phyloP scores from a whole-genome alignment of 2,797 vertebrate species.

The Cuculus canorus region DNA sequence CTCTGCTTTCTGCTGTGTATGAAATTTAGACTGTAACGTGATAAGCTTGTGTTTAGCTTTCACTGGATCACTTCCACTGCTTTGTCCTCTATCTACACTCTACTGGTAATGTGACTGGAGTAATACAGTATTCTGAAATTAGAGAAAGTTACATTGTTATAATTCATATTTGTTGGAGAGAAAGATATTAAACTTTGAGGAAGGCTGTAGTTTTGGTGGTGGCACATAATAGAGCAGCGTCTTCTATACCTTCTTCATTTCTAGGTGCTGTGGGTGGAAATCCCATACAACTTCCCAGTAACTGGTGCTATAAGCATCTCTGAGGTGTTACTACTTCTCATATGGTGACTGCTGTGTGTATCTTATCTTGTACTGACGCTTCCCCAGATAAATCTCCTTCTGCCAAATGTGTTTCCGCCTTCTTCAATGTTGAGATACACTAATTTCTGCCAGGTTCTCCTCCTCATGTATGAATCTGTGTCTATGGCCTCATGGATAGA shows the following conservation, averaged over 20 bases:
- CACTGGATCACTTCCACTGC: not conserved
- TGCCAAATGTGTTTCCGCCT: not conserved
- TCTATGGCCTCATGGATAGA: not conserved
- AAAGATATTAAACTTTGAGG: not conserved
- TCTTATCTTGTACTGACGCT: not conserved
- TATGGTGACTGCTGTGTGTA: not conserved
- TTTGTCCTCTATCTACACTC: not conserved
- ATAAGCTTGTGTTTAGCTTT: constrained; percentile 24
- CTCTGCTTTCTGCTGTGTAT: not conserved
- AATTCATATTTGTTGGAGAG: not conserved
- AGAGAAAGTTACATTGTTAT: not conserved
- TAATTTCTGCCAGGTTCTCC: not conserved
- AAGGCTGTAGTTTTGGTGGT: not conserved
- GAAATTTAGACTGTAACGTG: not conserved
- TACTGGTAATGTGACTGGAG: not conserved
- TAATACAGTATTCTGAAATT: not conserved
- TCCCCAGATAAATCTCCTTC: not conserved
- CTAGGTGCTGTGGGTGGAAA: not conserved
- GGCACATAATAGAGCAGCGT: not conserved
- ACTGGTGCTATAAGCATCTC: not conserved
- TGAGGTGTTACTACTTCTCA: not conserved
- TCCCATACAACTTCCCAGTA: not conserved
- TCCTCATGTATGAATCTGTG: not conserved
- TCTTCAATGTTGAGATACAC: not conserved
- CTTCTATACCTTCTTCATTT: not conserved